Base-by-base conservation (phyloP, 2,797 vertebrate genomes). In the Enteromius afrohamiltoni region DNA sequence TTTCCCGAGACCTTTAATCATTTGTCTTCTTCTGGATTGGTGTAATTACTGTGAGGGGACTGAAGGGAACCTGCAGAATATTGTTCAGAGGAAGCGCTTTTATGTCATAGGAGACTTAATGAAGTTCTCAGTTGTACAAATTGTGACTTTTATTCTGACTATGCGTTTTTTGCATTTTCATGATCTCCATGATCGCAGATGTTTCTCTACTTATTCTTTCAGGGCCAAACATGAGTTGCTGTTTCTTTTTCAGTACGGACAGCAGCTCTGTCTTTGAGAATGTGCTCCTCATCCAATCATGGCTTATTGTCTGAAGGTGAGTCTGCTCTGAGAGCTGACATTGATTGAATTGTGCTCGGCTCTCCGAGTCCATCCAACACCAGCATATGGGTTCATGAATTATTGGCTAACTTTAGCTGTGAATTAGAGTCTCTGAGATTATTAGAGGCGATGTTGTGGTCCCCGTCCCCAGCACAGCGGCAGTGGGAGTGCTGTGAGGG, bases 291-390 rank as follows among this genome's bases (percentile, higher is more conserved):
- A 87, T 87, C 88, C 17, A 14, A 3, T 64, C 29, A 31, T 65
- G n/a, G 70, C 70, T 58, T 83, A 85, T 86, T 84, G 86, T 78
- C 85, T 21, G 69, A 83, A 77, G 65, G 77, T 76, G 64, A 80
- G 64, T 37, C 83, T 79, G 26, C 71, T 73, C 21, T 83, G 74
- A 86, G 82, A 90, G 23, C 86, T 88, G 86, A 89, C 79, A 58
- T 8, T 74, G 86, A 88, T 88, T 88, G 86, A 88, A 85, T 85
- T 88, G 86, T 79, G 84, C 87, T 89, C 78, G 81, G 47, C 76
- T 79, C 16, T 40, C 76, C 7, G 6, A 87, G 75, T 23, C 81
- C 83, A 45, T 84, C 69, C 85, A 85, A 37, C 84, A 83, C 80
- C 65, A 70, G 78, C 85, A 86, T 89, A 89, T 89, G 86, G 86